Conservation (phyloP, 35 echinoderm and acorn worm species). For the Patiria miniata region DNA sequence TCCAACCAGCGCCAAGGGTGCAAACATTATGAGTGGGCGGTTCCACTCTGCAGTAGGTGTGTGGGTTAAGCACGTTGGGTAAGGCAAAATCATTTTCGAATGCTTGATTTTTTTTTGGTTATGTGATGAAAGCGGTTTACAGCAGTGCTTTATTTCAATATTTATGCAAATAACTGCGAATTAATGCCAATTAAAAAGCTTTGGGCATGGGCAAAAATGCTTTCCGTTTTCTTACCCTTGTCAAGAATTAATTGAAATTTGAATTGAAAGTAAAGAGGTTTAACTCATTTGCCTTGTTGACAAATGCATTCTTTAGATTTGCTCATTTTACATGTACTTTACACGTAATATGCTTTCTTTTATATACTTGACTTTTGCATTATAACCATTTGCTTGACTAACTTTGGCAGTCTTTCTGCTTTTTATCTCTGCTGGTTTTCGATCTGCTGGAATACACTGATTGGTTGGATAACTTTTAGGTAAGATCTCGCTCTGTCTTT, state of each 20-base stretch:
- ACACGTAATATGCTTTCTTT: no score
- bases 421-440: no score
- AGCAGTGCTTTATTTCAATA: neutral
- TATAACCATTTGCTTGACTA: no score
- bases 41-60: constrained; percentile 23
- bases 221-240: neutral
- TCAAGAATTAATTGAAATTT: neutral
- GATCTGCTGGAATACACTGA: no score
- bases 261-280: neutral
- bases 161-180: neutral
- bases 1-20: neutral
- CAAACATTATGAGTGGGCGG: constrained; percentile 2
- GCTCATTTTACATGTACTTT: no score
- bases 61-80: constrained; percentile 23
- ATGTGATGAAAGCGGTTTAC: neutral
- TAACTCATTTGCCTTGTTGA: no score
- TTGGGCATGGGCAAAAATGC: neutral
- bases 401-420: no score
- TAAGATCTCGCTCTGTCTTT: no score
- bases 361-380: no score
- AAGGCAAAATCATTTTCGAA: neutral
- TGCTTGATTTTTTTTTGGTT: neutral
- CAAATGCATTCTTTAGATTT: no score
- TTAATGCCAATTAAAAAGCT: constrained; percentile 11
- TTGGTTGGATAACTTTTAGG: no score